phyloP scores from a whole-genome alignment of 2,113 vertebrate genomes.

The Cnemophilus loriae region DNA sequence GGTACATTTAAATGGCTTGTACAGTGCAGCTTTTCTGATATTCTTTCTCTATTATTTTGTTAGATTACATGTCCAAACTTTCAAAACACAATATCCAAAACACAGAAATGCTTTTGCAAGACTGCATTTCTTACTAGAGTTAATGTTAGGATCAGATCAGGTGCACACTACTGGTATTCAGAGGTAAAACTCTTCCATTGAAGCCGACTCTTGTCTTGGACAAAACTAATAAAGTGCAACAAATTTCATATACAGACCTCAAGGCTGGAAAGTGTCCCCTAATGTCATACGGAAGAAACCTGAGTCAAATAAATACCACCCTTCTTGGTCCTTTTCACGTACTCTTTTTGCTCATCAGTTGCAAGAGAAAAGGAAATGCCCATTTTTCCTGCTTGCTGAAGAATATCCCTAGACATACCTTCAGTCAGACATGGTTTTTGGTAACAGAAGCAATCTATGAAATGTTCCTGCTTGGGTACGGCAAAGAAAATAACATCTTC shows the following conservation, averaged over 20 bases:
- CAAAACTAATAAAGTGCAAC: neutral
- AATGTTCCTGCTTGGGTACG: neutral
- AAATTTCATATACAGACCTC: neutral
- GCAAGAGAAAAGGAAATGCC: neutral
- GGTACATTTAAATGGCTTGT: neutral
- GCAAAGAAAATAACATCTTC: neutral
- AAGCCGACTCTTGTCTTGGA: accelerated
- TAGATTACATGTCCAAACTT: neutral
- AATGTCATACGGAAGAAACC: neutral
- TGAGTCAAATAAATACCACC: neutral
- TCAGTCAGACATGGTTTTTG: neutral
- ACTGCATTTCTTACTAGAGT: neutral
- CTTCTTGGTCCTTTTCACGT: neutral
- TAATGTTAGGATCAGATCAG: neutral
- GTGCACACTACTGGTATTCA: neutral
- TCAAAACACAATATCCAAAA: neutral
- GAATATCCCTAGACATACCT: neutral
- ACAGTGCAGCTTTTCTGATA: neutral
- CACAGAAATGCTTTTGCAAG: neutral
- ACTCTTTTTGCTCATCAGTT: neutral
- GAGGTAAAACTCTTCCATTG: neutral
- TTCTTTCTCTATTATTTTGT: neutral
- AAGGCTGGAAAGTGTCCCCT: neutral
- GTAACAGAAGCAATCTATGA: neutral
- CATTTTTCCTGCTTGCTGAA: neutral